Conservation (phyloP, 2,113 vertebrate species). For the Hippocampus barbouri region DNA sequence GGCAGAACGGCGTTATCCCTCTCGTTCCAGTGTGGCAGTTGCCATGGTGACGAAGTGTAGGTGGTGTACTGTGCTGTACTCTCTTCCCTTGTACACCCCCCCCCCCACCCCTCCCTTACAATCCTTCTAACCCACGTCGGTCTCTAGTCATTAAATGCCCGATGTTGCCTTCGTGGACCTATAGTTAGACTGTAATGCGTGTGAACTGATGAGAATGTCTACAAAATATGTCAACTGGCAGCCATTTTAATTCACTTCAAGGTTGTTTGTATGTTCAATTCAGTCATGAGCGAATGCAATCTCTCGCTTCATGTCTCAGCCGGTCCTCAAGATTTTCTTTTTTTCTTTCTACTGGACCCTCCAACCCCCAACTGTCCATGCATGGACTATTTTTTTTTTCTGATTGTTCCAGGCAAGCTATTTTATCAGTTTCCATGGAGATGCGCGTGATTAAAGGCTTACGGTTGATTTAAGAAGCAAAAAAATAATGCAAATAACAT, state of each 20-base stretch:
- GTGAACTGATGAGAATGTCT: background rate
- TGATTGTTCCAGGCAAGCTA: constrained; percentile 32
- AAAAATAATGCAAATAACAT: background rate
- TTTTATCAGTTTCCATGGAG: constrained; percentile 73
- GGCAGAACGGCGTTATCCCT: constrained; percentile 56
- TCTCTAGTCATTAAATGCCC: background rate
- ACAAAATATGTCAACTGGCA: background rate
- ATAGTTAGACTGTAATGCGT: background rate
- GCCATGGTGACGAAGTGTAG: constrained; percentile 70
- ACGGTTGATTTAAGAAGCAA: background rate
- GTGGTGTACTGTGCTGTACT: constrained; percentile 68
- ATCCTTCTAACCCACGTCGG: background rate
- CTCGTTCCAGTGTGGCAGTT: constrained; percentile 69
- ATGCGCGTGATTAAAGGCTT: constrained; percentile 48
- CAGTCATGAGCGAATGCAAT: no score
- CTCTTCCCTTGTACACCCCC: constrained; percentile 38
- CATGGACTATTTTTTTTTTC: constrained; percentile 16
- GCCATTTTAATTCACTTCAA: background rate
- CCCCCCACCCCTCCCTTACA: constrained; percentile 30
- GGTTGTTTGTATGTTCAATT: background rate
- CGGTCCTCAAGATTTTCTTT: background rate
- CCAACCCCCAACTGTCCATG: constrained; percentile 10
- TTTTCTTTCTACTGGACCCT: constrained; percentile 7
- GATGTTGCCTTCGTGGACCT: background rate
- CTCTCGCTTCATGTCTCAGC: background rate